Evolutionary conservation across 2,888 invertebrate species (phyloP), one percentile per base, ranked within the genome.

Genomic region (Dendrolimus houi): DNA sequence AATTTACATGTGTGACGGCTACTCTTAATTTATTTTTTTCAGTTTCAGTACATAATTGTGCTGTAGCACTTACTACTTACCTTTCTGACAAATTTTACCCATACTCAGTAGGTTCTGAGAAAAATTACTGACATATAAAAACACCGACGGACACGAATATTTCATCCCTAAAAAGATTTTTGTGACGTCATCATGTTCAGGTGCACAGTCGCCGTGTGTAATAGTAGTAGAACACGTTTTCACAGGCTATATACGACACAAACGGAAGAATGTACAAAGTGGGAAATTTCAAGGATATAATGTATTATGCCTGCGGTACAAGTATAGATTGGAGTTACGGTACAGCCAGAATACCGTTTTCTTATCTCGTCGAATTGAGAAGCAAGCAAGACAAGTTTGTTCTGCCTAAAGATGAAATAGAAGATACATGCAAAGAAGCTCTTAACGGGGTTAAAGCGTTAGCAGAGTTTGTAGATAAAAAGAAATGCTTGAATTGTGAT

Each of bases 251-350:
- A 41, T 84, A 79, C 57, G 79, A 88, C 57, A 80, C 83, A 1
- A 81, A 68, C 41, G 85, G 88, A 9, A 77, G 80, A 9, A 83
- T 85, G 82, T 90, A 88, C 59, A 88, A 87, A 77, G 88, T 90
- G 3, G 90, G 90, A 0, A 85, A 83, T 61, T 88, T 88, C 64
- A 87, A 81, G 66, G 87, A 89, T 59, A 69, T 89, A 0, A 90
- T 88, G 88, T 90, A 89, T 60, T 73, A 71, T 54, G 88, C 90
- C 0, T 70, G 75, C 54, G 90, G 90, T 1, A 89, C 89, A 1
- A 90, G 90, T 61, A 85, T 88, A 42, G 90, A 90, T 62, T 90
- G 90, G 89, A 87, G 87, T 61, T 89, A 90, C 55, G 87, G 87
- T 7, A 78, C 80, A 2, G 89, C 87, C 13, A 77, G 71, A 2